Evolutionary conservation across 2,888 invertebrate species (phyloP).

Genomic region (Troides oblongomaculatus): DNA sequence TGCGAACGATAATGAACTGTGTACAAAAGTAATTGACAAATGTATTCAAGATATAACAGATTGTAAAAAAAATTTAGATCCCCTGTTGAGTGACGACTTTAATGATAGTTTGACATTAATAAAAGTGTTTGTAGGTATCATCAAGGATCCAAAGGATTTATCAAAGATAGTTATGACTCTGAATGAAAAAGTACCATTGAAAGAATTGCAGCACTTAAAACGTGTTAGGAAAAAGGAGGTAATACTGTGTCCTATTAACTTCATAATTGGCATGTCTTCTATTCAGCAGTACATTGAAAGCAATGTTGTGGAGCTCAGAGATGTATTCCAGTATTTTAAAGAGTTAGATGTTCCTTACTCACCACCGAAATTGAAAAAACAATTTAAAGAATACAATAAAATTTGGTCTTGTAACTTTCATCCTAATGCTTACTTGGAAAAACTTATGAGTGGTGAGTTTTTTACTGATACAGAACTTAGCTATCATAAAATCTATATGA

Average conservation of each 20-base stretch:
- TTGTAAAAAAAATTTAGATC: slow-evolving; percentile 55
- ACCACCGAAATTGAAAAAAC: slow-evolving; percentile 83
- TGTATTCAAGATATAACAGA: slow-evolving; percentile 45
- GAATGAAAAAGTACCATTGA: slow-evolving; percentile 80
- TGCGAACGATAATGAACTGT: slow-evolving; percentile 21
- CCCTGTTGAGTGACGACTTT: slow-evolving; percentile 79
- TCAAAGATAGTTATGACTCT: slow-evolving; percentile 82
- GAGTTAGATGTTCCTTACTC: slow-evolving; percentile 79
- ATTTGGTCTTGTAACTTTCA: slow-evolving; percentile 93
- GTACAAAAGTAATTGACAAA: slow-evolving; percentile 41
- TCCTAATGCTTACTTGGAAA: slow-evolving; percentile 87
- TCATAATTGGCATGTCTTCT: slow-evolving; percentile 43
- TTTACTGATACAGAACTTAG: slow-evolving; percentile 78
- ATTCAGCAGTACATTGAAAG: slow-evolving; percentile 62
- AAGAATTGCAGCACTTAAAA: slow-evolving; percentile 85
- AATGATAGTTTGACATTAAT: slow-evolving; percentile 68
- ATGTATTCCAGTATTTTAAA: slow-evolving; percentile 74
- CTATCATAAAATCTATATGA: slow-evolving; percentile 81
- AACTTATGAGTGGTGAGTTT: slow-evolving; percentile 79
- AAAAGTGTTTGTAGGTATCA: slow-evolving; percentile 81
- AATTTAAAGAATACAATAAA: slow-evolving; percentile 80
- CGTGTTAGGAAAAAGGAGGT: slow-evolving; percentile 83
- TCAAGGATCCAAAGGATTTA: slow-evolving; percentile 81
- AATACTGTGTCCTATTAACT: slow-evolving; percentile 70
- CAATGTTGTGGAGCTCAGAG: slow-evolving; percentile 69